Conservation (phyloP, 2,797 vertebrate genomes). For the Neoniphon sammara region DNA sequence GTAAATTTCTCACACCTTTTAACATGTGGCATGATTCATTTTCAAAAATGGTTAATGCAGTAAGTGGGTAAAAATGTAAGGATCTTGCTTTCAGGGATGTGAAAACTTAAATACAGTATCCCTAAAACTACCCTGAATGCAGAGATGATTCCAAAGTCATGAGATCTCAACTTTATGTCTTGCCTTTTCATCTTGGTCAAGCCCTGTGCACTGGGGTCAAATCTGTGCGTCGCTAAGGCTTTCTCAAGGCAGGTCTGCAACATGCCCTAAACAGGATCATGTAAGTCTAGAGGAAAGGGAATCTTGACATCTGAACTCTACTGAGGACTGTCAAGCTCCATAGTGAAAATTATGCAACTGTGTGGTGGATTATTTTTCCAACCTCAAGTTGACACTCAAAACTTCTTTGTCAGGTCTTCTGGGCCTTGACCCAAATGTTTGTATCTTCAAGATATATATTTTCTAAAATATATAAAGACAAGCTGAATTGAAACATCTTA, state of each 20-base stretch:
- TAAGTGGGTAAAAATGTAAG: too few species aligned
- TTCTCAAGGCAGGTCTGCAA: neutral
- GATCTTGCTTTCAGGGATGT: too few species aligned
- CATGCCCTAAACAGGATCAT: neutral
- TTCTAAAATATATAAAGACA: neutral
- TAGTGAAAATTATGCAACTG: conserved; percentile 3
- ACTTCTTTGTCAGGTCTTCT: neutral
- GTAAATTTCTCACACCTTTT: too few species aligned
- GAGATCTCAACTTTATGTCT: neutral
- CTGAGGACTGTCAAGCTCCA: neutral
- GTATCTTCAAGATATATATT: neutral
- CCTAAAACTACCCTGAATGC: too few species aligned
- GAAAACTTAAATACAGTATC: too few species aligned
- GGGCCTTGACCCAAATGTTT: neutral
- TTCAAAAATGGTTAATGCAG: too few species aligned
- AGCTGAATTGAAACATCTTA: neutral
- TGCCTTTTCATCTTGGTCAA: neutral
- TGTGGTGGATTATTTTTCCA: conserved; percentile 1
- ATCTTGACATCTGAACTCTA: conserved; percentile 1
- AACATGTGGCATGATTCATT: too few species aligned
- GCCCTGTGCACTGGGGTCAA: neutral
- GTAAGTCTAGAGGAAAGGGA: conserved; percentile 14
- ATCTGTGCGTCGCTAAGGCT: neutral
- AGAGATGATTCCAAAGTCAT: neutral
- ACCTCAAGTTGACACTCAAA: conserved; percentile 1